These are phyloP conservation scores for Ochotona curzoniae DNA, from an alignment of 2,113 vertebrate species.

Conservation along the genomic window DNA sequence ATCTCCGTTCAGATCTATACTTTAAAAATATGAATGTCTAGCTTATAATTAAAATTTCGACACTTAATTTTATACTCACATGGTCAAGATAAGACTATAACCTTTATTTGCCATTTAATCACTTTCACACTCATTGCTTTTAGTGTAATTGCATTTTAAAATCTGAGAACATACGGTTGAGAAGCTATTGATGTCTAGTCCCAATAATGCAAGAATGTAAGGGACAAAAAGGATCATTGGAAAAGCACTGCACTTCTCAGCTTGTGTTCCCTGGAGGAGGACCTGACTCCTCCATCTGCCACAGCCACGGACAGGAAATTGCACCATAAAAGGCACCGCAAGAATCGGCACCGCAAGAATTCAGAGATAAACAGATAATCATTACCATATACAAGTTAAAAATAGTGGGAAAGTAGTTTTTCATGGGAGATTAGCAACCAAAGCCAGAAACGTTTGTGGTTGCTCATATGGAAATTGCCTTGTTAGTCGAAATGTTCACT, in stretches of 20 bases:
- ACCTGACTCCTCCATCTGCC: slow-evolving; percentile 60
- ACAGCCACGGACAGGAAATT: slow-evolving; percentile 31
- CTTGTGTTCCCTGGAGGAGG: slow-evolving; percentile 43
- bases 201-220: neutral
- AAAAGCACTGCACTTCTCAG: slow-evolving; percentile 33
- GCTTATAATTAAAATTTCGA: neutral
- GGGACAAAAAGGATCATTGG: neutral
- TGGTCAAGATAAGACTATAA: neutral
- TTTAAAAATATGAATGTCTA: slow-evolving; percentile 39
- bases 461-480: slow-evolving; percentile 72
- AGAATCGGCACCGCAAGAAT: slow-evolving; percentile 62
- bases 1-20: neutral
- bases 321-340: neutral
- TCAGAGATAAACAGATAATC: slow-evolving; percentile 76
- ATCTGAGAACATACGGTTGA: neutral
- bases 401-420: slow-evolving; percentile 71
- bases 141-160: neutral
- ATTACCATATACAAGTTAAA: slow-evolving; percentile 67
- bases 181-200: neutral
- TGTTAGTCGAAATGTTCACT: slow-evolving; percentile 39
- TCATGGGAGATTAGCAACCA: slow-evolving; percentile 73
- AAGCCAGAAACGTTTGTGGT: slow-evolving; percentile 73
- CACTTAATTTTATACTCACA: slow-evolving; percentile 1
- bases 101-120: slow-evolving; percentile 35
- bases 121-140: neutral